phyloP scores from a whole-genome alignment of 2,888 invertebrate species.

The Ophion obscuratus region DNA sequence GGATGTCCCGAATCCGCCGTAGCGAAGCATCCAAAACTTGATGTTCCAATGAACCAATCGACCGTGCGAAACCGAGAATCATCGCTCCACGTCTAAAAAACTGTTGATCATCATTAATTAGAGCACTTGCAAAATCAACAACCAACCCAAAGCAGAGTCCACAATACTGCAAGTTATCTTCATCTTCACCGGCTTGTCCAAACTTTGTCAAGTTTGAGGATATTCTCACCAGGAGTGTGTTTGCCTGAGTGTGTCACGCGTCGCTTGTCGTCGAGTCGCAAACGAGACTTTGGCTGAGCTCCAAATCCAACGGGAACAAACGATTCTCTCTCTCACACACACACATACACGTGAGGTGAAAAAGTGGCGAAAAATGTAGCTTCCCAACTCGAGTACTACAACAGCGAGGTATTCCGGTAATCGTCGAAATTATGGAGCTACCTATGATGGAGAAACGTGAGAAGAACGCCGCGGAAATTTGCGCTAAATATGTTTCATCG shows the following conservation, averaged over 20 bases:
- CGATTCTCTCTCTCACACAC: neutral
- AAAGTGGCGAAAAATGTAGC: slow-evolving; percentile 32
- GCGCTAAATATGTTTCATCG: slow-evolving; percentile 21
- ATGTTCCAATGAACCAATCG: neutral
- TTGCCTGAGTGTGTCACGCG: slow-evolving; percentile 10
- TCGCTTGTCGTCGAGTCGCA: slow-evolving; percentile 36
- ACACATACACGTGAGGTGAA: neutral
- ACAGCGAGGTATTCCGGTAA: slow-evolving; percentile 22
- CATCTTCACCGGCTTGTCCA: slow-evolving; percentile 13
- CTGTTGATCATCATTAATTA: neutral
- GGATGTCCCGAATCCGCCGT: neutral
- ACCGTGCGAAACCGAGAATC: neutral
- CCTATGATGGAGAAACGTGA: neutral
- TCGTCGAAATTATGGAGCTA: slow-evolving; percentile 33
- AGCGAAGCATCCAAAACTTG: neutral
- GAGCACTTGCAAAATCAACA: neutral
- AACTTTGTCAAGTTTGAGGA: slow-evolving; percentile 12
- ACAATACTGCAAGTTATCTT: slow-evolving; percentile 12
- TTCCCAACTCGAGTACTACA: slow-evolving; percentile 19
- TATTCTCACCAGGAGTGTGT: neutral
- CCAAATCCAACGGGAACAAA: slow-evolving; percentile 32
- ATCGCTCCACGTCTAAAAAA: no score
- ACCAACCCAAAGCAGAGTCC: neutral
- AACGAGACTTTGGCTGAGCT: slow-evolving; percentile 44
- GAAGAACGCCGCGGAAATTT: slow-evolving; percentile 14